Percentiles rank a stretch among this genome's conserved stretches.
Evolutionary conservation across 1,140 invertebrate species (phyloP).

Genomic region (Xylocopa sonorina): DNA sequence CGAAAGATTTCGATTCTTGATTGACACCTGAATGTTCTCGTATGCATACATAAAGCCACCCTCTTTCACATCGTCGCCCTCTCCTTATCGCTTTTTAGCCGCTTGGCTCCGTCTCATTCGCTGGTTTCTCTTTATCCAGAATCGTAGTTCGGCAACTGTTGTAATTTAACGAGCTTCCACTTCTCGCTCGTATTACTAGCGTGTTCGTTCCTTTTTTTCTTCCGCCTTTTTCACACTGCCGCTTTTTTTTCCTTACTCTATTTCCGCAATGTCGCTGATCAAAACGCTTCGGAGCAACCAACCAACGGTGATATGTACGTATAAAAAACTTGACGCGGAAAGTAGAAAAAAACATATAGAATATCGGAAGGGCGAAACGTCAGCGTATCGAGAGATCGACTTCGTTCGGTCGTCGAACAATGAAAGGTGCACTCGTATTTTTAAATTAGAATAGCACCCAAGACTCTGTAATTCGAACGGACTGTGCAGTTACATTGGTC

Average conservation of each 20-base stretch:
- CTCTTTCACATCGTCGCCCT: constrained; percentile 15
- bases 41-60: constrained; percentile 65
- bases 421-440: constrained; percentile 22
- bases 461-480: constrained; percentile 38
- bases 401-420: constrained; percentile 34
- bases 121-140: constrained; percentile 53
- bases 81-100: constrained; percentile 1
- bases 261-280: constrained; percentile 13
- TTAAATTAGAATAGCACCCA: constrained; percentile 56
- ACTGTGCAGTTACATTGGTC: constrained; percentile 36
- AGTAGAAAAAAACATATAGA: constrained; percentile 29
- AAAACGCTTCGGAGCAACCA: not conserved
- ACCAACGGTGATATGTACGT: too few species aligned
- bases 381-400: constrained; percentile 28
- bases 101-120: constrained; percentile 19
- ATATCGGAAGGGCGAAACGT: constrained; percentile 38
- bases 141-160: constrained; percentile 67
- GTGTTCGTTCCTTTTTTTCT: constrained; percentile 28
- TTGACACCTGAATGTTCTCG: constrained; percentile 73
- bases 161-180: constrained; percentile 71
- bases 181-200: constrained; percentile 56
- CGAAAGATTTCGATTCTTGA: constrained; percentile 60
- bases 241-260: not conserved
- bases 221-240: constrained; percentile 24
- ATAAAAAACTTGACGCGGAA: constrained; percentile 6